A percentile compares a stretch with the other conserved stretches of the same genome.
Conservation (phyloP, 2,888 invertebrate genomes). For the Aporophyla nigra region DNA sequence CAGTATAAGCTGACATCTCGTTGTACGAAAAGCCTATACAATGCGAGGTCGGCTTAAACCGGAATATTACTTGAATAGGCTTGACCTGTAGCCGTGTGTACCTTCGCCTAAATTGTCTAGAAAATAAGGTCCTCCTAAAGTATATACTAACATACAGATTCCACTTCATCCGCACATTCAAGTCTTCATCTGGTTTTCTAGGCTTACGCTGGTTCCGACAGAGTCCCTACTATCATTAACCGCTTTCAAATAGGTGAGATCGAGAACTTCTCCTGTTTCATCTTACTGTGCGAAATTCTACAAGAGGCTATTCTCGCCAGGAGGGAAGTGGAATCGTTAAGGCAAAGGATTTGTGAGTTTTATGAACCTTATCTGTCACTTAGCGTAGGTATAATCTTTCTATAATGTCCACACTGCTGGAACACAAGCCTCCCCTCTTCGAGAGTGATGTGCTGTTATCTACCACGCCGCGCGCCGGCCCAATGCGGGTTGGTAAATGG, state of each 20-base stretch:
- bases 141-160: neutral
- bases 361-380: neutral
- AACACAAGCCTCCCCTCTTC: neutral
- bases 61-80: too few species aligned
- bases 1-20: too few species aligned
- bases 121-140: neutral
- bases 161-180: neutral
- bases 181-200: conserved; percentile 54
- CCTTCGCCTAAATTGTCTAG: neutral
- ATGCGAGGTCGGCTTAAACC: too few species aligned
- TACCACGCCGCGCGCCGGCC: neutral
- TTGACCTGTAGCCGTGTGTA: too few species aligned
- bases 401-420: neutral
- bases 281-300: conserved; percentile 83
- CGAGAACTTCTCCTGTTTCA: conserved; percentile 85
- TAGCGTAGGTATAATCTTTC: too few species aligned
- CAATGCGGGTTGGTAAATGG: neutral
- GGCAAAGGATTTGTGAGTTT: conserved; percentile 82
- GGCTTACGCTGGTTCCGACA: conserved; percentile 80
- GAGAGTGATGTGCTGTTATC: neutral
- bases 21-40: too few species aligned
- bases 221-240: conserved; percentile 75
- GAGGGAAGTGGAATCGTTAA: conserved; percentile 76
- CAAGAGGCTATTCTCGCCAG: conserved; percentile 84
- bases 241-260: conserved; percentile 81